phyloP scores from a whole-genome alignment of 64 coral and sea anemone genomes.

The Dendronephthya gigantea region DNA sequence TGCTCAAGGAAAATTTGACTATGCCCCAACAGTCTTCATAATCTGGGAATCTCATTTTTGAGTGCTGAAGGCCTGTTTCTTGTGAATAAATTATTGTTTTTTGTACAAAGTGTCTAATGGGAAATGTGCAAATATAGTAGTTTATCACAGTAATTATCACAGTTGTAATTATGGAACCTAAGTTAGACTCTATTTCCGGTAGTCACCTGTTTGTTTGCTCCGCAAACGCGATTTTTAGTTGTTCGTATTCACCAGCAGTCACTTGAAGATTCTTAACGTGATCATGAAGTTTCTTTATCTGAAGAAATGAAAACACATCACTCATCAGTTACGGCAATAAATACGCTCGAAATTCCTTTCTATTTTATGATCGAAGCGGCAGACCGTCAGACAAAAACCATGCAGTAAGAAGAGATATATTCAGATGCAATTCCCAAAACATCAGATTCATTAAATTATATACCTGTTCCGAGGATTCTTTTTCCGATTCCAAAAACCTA shows the following conservation, averaged over 20 bases:
- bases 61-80: too few species aligned
- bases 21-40: too few species aligned
- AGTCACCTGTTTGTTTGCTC: slow-evolving; percentile 78
- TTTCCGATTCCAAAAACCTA: background rate
- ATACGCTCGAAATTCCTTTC: too few species aligned
- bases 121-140: too few species aligned
- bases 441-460: background rate
- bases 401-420: background rate
- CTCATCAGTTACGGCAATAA: background rate
- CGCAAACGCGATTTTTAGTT: slow-evolving; percentile 75
- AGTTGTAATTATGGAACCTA: too few species aligned
- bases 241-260: slow-evolving; percentile 56
- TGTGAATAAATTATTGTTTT: too few species aligned
- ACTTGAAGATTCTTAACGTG: slow-evolving; percentile 48
- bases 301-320: background rate
- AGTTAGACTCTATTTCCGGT: too few species aligned
- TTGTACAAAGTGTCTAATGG: too few species aligned
- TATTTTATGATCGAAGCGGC: background rate
- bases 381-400: background rate
- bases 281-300: slow-evolving; percentile 56
- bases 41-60: too few species aligned
- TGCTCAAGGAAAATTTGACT: too few species aligned
- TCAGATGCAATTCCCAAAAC: background rate
- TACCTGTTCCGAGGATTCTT: background rate
- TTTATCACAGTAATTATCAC: too few species aligned